Percentiles rank a stretch among this genome's conserved stretches.
These are phyloP conservation scores for Cheilosia grossa DNA, from an alignment of 2,888 invertebrate species.

Conservation along the genomic window DNA sequence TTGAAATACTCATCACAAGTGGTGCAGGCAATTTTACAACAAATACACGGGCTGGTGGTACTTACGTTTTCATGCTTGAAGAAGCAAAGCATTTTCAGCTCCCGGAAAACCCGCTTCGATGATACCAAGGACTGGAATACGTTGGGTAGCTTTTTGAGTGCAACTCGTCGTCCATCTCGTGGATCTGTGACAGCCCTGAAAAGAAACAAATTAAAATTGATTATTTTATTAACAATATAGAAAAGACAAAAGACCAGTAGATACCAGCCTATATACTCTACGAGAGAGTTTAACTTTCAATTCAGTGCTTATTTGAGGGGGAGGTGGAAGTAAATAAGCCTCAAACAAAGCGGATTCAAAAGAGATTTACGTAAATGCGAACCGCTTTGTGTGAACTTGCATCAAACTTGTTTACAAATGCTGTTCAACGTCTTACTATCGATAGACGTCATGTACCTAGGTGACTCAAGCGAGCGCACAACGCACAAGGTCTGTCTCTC, in stretches of 20 bases:
- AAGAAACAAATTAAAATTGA: constrained; percentile 77
- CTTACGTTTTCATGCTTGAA: constrained; percentile 99
- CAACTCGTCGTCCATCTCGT: constrained; percentile 98
- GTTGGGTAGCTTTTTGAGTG: constrained; percentile 99
- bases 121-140: constrained; percentile 99
- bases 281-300: neutral
- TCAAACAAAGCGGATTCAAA: constrained; percentile 2
- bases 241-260: no score
- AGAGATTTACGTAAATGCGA: constrained; percentile 1
- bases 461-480: no score
- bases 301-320: neutral
- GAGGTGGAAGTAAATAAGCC: neutral
- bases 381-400: constrained; percentile 29
- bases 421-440: neutral
- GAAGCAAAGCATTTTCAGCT: constrained; percentile 99
- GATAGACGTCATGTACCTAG: no score
- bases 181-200: constrained; percentile 99
- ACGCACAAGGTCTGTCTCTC: neutral
- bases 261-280: no score
- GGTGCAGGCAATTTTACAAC: constrained; percentile 17
- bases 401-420: constrained; percentile 45
- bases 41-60: constrained; percentile 77
- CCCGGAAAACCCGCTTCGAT: constrained; percentile 98
- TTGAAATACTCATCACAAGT: constrained; percentile 21
- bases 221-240: constrained; percentile 17